Evolutionary conservation across 2,797 vertebrate species (phyloP).

Genomic region (Tapera naevia): DNA sequence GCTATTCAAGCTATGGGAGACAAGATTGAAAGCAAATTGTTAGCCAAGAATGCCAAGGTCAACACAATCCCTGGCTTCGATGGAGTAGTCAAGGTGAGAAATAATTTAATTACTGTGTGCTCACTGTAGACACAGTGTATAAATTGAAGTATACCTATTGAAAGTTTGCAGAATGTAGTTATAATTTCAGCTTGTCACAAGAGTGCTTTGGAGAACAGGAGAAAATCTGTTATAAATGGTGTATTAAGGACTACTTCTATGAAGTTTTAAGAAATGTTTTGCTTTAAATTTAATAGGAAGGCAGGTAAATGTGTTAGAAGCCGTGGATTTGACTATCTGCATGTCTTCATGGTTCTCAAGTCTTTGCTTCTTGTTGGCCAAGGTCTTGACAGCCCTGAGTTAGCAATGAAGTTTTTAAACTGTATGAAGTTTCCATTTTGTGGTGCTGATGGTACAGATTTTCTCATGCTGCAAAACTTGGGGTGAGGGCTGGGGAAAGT

Average conservation of each 20-base stretch:
- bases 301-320: neutral
- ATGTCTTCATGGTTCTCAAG: neutral
- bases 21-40: conserved; percentile 97
- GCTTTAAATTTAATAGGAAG: neutral
- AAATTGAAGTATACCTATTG: neutral
- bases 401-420: neutral
- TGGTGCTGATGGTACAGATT: neutral
- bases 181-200: neutral
- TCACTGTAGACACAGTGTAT: conserved; percentile 23
- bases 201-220: neutral
- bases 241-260: neutral
- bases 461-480: neutral
- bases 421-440: neutral
- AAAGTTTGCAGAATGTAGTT: conserved; percentile 10
- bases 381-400: neutral
- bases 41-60: conserved; percentile 91
- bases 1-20: conserved; percentile 92
- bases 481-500: neutral
- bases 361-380: neutral
- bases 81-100: conserved; percentile 88
- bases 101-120: conserved; percentile 50
- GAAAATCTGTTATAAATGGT: neutral
- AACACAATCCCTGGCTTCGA: conserved; percentile 85
- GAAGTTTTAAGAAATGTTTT: neutral
- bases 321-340: neutral